Evolutionary conservation across 2,113 vertebrate species (phyloP), one percentile per base, ranked within the genome.

Genomic region (Cichladusa arquata): DNA sequence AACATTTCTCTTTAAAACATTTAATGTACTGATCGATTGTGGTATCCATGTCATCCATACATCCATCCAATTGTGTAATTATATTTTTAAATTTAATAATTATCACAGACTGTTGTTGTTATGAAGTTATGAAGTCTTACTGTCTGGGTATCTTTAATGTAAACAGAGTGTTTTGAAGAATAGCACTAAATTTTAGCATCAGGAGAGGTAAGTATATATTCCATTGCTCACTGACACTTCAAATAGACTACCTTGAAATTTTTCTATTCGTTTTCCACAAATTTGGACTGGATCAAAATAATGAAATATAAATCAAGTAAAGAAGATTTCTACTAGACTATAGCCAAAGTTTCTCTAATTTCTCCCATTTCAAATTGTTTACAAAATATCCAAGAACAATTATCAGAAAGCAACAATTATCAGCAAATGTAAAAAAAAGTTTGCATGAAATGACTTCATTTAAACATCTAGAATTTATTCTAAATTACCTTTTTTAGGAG

Each of bases 401-500:
- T 56, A 57, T 3, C 48, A 62, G 42, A 66, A 77, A 80, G 47
- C 12, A 86, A 47, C 1, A 65, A 9, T 81, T 53, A 79, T 14
- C 34, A 66, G 6, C 14, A 71, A 42, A 80, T 73, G 8, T 33
- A 34, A 28, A 72, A 89, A 11, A 42, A 66, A 3, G 14, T 40
- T 14, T 50, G 33, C 8, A 62, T 3, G 2, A 90, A 28, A 45
- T 65, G 6, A 20, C 2, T 40, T 72, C 18, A 61, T 72, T 51
- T 34, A 19, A 70, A 70, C 11, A 51, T 5, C 3, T 22, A 62
- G 3, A 92, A 86, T 36, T 67, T 66, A 66, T 69, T 93, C 31
- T 71, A 33, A 71, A 83, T 98, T 98, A 99, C 99, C 99, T 98
- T 96, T 99, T 86, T 98, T 98, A 87, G 94, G 88, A 60, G 97